phyloP scores from a whole-genome alignment of 2,888 invertebrate genomes.

The Timandra comae region DNA sequence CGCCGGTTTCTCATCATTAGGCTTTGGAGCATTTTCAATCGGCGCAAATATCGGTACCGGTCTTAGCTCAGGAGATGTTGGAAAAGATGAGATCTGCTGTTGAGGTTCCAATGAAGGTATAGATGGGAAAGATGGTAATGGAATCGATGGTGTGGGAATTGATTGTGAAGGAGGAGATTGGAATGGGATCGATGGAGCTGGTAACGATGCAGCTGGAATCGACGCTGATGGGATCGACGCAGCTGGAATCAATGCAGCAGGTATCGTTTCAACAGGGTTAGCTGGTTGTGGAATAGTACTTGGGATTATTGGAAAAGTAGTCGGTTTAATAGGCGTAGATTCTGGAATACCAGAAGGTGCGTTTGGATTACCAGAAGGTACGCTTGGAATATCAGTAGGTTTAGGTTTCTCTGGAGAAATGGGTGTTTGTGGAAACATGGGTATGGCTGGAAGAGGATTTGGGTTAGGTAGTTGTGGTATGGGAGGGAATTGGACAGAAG shows the following conservation, averaged over 20 bases:
- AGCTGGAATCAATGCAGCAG: no score
- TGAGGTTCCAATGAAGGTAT: conserved; percentile 2
- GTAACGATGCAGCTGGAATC: not conserved
- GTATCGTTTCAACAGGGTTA: not conserved
- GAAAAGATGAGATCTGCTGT: no score
- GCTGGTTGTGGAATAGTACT: not conserved
- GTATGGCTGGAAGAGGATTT: no score
- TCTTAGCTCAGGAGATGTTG: conserved; percentile 8
- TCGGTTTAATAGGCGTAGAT: not conserved
- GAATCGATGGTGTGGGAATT: conserved; percentile 4
- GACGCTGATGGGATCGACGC: not conserved
- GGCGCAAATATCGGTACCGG: conserved; percentile 12
- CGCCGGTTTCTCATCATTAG: conserved; percentile 10
- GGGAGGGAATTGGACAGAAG: no score
- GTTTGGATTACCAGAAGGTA: no score
- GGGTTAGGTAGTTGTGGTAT: no score
- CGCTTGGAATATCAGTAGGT: no score
- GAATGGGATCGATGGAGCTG: conserved; percentile 3
- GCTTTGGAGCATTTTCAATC: conserved; percentile 3
- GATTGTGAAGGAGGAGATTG: conserved; percentile 5
- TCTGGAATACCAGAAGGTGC: no score
- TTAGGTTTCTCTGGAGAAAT: no score
- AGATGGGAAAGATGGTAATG: conserved; percentile 1
- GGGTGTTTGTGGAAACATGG: no score
- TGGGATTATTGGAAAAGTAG: not conserved